Base-by-base conservation (phyloP, 2,888 invertebrate genomes). In the Gasteruption jaculator region DNA sequence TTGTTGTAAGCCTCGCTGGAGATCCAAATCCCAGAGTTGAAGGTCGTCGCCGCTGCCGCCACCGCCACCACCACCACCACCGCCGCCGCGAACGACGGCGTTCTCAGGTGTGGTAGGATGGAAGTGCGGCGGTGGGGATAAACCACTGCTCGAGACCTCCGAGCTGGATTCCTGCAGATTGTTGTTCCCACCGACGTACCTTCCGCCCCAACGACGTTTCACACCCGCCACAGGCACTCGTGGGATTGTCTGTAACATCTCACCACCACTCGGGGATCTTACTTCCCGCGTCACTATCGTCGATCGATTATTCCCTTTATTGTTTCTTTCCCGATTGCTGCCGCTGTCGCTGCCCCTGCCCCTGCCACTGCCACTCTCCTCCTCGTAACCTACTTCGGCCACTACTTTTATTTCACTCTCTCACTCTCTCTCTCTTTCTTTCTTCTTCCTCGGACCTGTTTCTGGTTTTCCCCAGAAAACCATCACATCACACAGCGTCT, bases 21-120 rank as follows among this genome's bases (percentile, higher is more conserved):
- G 65, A 61, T 81, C 81, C 61, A 81, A 66, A 60, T 87, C 86
- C 90, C 90, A 91, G 54, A 90, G 76, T 63, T 89, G 90, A 52
- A 87, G 76, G 60, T 87, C 86, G 47, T 81, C 83, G 68, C 85
- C 86, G 12, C 52, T 44, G 14, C 44, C 24, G 7, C 24, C 24
- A 8, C 24, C 7, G n/a, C 7, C 24, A 24, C 7, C 24, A 8
- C n/a, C 24, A 8, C 24, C 24, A 24, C 7, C n/a, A n/a, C n/a
- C n/a, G n/a, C n/a, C n/a, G n/a, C n/a, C n/a, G n/a, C n/a, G n/a
- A 5, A 54, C 49, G n/a, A 37, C 50, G 2, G 86, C 85, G 52
- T 81, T 81, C 52, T 86, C 75, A 34, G 86, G 84, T 49, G 85
- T 82, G 50, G 82, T 82, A 34, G 86, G 85, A 57, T 82, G 79